phyloP scores from a whole-genome alignment of 2,113 vertebrate species.

The Noctilio leporinus region DNA sequence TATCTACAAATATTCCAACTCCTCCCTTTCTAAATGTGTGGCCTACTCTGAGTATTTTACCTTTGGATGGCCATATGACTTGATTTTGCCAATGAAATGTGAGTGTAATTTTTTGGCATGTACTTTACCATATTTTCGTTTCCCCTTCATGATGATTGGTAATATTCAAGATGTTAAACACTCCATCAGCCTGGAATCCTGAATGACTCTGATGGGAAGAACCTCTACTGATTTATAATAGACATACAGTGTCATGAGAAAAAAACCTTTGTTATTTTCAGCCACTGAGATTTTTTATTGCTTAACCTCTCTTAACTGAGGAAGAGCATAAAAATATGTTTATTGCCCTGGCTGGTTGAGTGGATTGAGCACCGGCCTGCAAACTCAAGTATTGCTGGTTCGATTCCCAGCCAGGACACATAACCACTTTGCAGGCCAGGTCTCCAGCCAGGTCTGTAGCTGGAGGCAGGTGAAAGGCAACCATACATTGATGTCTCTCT shows the following conservation, averaged over 20 bases:
- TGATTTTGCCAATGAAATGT: background rate
- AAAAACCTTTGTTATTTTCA: background rate
- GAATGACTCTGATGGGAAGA: background rate
- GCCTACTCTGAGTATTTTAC: background rate
- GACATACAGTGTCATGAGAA: background rate
- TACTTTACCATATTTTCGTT: background rate
- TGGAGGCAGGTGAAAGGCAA: too few relatives aligned
- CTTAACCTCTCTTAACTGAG: background rate
- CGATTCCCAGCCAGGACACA: too few relatives aligned
- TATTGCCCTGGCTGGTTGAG: too few relatives aligned
- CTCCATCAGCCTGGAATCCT: background rate
- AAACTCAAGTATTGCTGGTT: too few relatives aligned
- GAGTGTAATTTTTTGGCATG: background rate
- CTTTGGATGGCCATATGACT: background rate
- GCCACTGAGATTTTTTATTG: background rate
- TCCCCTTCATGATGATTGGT: background rate
- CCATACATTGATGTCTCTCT: too few relatives aligned
- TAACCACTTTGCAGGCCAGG: too few relatives aligned
- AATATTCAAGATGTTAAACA: background rate
- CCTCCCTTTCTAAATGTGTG: background rate
- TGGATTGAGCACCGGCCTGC: too few relatives aligned
- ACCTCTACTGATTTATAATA: background rate
- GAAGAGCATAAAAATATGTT: background rate
- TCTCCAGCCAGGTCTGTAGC: too few relatives aligned
- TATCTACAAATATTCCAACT: background rate